These are phyloP conservation scores for western clawed frog (Xenopus tropicalis) DNA, from an alignment of 2,113 vertebrate genomes.

Conservation along the genomic window UCB_Xtro_10.0 CM004448.2:30643001-30643500, in stretches of 20 bases:
- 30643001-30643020: too few relatives aligned
- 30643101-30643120: too few relatives aligned
- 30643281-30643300: constrained; percentile 65
- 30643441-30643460: constrained; percentile 82
- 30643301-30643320: constrained; percentile 57
- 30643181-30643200: too few relatives aligned
- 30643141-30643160: too few relatives aligned
- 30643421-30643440: constrained; percentile 83
- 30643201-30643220: constrained; percentile 37
- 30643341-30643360: constrained; percentile 60
- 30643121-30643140: too few relatives aligned
- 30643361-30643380: constrained; percentile 71
- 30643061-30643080: too few relatives aligned
- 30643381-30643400: constrained; percentile 63
- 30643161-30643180: too few relatives aligned
- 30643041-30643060: too few relatives aligned
- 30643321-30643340: constrained; percentile 71
- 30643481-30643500: constrained; percentile 79
- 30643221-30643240: constrained; percentile 60
- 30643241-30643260: constrained; percentile 63
- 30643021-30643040: too few relatives aligned
- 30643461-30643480: constrained; percentile 77
- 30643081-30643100: too few relatives aligned
- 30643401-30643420: constrained; percentile 73
- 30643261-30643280: constrained; percentile 57